Base-by-base conservation (phyloP, 2,113 vertebrate genomes). In the Excalfactoria chinensis region DNA sequence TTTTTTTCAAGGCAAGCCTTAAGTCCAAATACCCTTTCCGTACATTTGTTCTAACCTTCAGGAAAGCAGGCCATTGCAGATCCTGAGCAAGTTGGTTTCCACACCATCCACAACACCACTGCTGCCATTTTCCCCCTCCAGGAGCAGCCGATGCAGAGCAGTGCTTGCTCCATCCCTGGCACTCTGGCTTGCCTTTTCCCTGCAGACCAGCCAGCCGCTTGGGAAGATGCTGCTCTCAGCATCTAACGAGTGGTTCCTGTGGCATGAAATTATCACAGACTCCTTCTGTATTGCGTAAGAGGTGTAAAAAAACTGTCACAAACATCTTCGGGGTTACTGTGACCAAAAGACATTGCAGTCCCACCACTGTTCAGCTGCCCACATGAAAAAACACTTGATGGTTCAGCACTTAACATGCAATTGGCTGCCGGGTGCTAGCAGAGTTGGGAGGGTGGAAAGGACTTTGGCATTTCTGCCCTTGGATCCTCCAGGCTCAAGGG, bases 401-500 rank as follows among this genome's bases (percentile, higher is more conserved):
- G 56, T 68, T 80, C 5, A 0, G 46, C 0, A 0, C 58, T 34
- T 40, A 78, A 41, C 2, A 0, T 60, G 67, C 53, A 82, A 8
- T 82, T 66, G 67, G 44, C 67, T 62, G 86, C 3, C 1, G 92
- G 92, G 73, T 83, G 63, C 77, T 81, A 59, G 55, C 6, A 26
- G 80, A 37, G 84, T 77, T 86, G 86, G 73, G 66, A 92, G 69
- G 37, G 84, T 62, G 70, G 73, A 21, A 3, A 46, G 26, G 35
- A 86, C 71, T 55, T 82, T 2, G 30, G 35, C 1, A 8, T 69
- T 81, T 51, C 40, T 81, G 66, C 53, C 70, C 48, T 14, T 9
- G n/a, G 63, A 53, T 82, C 30, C 67, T 82, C 32, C 92, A 89
- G 73, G 70, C 76, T 21, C 62, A 79, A 92, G 86, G 19, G 77